These are phyloP conservation scores for Perognathus longimembris DNA, from an alignment of 2,113 vertebrate genomes.

Conservation along the genomic window DNA sequence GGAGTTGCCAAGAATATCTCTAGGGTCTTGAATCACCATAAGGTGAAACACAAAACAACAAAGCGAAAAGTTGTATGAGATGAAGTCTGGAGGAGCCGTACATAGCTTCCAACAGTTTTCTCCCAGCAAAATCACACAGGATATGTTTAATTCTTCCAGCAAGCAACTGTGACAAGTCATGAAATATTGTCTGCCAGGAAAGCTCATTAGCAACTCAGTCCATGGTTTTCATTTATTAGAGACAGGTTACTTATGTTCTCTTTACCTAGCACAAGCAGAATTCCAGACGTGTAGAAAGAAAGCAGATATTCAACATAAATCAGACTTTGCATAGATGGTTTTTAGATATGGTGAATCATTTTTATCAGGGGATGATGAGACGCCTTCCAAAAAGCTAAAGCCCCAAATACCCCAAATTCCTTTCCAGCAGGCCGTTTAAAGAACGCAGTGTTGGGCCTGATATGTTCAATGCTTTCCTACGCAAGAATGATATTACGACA, in stretches of 20 bases:
- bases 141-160: background rate
- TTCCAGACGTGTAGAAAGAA: background rate
- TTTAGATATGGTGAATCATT: background rate
- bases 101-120: background rate
- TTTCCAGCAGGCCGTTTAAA: background rate
- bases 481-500: background rate
- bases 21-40: background rate
- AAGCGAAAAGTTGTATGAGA: background rate
- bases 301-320: background rate
- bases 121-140: background rate
- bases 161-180: background rate
- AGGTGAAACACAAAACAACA: background rate
- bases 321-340: background rate
- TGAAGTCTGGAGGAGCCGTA: background rate
- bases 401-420: background rate
- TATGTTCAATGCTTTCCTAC: background rate
- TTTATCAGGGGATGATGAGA: background rate
- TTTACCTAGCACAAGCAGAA: background rate
- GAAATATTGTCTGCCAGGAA: background rate
- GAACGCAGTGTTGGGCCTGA: background rate
- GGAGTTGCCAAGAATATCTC: background rate
- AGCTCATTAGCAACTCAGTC: background rate
- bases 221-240: background rate
- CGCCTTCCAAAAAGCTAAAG: background rate
- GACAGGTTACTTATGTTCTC: background rate